Conservation (phyloP, 2,797 vertebrate species). For the Amazona finschi region DNA sequence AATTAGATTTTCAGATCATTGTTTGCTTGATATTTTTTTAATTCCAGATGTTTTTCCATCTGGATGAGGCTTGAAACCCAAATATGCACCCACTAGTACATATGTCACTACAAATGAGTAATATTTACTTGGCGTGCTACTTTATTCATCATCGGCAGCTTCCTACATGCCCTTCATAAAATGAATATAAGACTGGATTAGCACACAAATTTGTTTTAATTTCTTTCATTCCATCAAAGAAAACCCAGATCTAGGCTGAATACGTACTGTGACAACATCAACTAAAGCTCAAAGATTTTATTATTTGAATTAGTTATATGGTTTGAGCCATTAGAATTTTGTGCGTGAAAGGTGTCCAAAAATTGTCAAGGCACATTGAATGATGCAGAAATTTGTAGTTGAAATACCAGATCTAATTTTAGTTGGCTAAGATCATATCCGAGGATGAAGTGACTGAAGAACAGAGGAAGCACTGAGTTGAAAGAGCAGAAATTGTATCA, state of each 20-base stretch:
- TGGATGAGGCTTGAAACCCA: neutral
- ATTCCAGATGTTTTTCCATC: slow-evolving; percentile 35
- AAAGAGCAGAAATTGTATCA: neutral
- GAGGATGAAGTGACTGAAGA: neutral
- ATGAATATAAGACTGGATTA: slow-evolving; percentile 13
- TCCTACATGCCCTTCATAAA: slow-evolving; percentile 8
- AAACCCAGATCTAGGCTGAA: slow-evolving; percentile 11
- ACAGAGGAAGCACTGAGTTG: neutral
- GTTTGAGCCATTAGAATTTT: neutral
- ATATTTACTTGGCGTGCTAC: slow-evolving; percentile 24
- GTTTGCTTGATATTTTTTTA: neutral
- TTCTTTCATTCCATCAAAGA: slow-evolving; percentile 12
- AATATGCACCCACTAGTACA: neutral
- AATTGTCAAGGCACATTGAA: neutral
- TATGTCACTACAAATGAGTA: slow-evolving; percentile 34
- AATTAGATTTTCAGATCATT: neutral
- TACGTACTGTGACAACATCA: neutral
- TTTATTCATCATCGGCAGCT: neutral
- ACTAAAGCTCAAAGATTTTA: neutral
- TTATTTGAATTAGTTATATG: neutral
- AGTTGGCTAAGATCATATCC: neutral
- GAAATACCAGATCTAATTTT: neutral
- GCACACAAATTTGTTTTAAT: neutral
- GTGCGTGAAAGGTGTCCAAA: neutral
- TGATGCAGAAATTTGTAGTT: neutral